phyloP scores from a whole-genome alignment of 2,113 vertebrate genomes.

The Sminthopsis crassicaudata region DNA sequence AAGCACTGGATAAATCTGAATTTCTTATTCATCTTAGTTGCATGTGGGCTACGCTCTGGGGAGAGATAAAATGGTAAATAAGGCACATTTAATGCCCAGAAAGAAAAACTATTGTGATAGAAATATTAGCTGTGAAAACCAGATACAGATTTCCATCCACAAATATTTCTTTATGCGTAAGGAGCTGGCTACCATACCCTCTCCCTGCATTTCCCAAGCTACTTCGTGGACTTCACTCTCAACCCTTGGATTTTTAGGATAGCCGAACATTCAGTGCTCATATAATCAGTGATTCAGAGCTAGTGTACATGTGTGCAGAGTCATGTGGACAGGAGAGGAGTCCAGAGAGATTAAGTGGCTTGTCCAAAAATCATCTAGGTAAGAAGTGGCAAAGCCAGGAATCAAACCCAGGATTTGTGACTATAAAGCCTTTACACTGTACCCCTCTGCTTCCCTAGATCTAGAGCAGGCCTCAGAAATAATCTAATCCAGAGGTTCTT shows the following conservation, averaged over 20 bases:
- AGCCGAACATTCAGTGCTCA: not conserved
- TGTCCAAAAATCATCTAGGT: not conserved
- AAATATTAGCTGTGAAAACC: not conserved
- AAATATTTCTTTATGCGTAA: not conserved
- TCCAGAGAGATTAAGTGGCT: not conserved
- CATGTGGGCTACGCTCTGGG: not conserved
- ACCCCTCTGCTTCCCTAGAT: not conserved
- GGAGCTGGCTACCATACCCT: not conserved
- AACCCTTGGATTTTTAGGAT: not conserved
- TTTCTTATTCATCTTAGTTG: not conserved
- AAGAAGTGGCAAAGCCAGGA: not conserved
- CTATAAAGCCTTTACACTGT: not conserved
- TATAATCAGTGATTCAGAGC: not conserved
- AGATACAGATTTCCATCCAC: not conserved
- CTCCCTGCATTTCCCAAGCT: not conserved
- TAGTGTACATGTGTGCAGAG: not conserved
- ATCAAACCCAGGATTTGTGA: not conserved
- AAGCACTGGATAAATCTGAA: not conserved
- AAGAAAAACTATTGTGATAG: not conserved
- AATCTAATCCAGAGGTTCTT: not conserved
- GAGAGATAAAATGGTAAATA: not conserved
- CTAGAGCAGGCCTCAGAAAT: not conserved
- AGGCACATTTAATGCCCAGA: not conserved
- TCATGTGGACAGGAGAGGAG: not conserved
- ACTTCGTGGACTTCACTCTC: not conserved